Evolutionary conservation across 1,140 invertebrate species (phyloP).

Genomic region (Plutomurus gul): DNA sequence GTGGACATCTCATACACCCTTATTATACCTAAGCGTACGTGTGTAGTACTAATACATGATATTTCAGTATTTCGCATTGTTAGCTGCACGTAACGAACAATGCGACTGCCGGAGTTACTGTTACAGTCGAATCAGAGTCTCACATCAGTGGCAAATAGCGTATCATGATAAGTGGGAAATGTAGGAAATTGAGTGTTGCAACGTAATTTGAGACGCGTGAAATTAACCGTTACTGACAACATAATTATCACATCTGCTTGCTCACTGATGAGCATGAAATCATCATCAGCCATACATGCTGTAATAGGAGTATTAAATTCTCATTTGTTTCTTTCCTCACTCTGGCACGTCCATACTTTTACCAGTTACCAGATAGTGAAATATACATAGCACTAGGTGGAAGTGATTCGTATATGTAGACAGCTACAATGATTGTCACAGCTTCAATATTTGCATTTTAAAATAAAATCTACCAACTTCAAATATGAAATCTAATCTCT

Average conservation of each 20-base stretch:
- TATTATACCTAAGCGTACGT: too few species aligned
- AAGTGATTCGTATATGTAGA: too few species aligned
- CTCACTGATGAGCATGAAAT: constrained; percentile 51
- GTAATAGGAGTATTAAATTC: constrained; percentile 19
- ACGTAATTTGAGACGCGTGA: constrained; percentile 49
- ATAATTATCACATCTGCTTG: constrained; percentile 52
- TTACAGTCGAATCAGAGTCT: not conserved
- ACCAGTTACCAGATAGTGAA: too few species aligned
- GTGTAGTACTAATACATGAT: too few species aligned
- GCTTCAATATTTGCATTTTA: too few species aligned
- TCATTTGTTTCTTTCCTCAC: constrained; percentile 20
- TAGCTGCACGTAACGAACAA: too few species aligned
- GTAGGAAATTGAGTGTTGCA: constrained; percentile 21
- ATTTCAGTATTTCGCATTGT: too few species aligned
- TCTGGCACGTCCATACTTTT: not conserved
- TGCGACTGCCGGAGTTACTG: not conserved
- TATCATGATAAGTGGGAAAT: constrained; percentile 29
- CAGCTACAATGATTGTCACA: too few species aligned
- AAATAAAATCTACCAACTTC: too few species aligned
- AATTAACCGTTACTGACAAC: constrained; percentile 53
- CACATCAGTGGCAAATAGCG: constrained; percentile 4
- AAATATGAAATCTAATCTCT: too few species aligned
- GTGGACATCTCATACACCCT: too few species aligned
- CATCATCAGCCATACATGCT: not conserved
- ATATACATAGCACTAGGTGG: too few species aligned